phyloP scores from a whole-genome alignment of 2,888 invertebrate species.

The Spilosoma lubricipeda region DNA sequence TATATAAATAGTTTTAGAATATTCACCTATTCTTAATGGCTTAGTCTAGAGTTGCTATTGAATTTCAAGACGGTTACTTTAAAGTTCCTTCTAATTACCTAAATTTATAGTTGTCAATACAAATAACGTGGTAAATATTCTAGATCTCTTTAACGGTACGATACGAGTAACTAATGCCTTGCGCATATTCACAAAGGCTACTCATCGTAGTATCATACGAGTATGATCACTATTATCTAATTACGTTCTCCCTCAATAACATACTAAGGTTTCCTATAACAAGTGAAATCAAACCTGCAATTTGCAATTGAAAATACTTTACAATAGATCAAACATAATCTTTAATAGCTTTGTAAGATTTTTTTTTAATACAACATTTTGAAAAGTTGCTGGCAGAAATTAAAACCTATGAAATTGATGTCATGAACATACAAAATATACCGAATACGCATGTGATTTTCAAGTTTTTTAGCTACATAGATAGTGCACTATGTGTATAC shows the following conservation, averaged over 20 bases:
- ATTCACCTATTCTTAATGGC: slow-evolving; percentile 70
- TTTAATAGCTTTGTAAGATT: neutral
- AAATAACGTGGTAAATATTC: neutral
- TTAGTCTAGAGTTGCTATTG: slow-evolving; percentile 73
- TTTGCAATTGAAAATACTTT: neutral
- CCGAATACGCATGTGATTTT: neutral
- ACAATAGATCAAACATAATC: neutral
- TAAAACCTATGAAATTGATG: neutral
- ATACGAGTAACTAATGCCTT: neutral
- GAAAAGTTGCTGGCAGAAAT: neutral
- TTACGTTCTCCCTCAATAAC: neutral
- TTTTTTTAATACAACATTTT: neutral
- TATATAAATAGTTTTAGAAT: slow-evolving; percentile 68
- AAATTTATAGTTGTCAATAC: neutral
- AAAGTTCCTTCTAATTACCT: slow-evolving; percentile 5
- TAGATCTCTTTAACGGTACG: neutral
- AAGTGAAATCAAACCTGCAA: neutral
- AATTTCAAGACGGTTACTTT: slow-evolving; percentile 66
- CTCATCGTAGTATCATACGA: neutral
- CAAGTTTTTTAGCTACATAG: neutral
- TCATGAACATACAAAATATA: neutral
- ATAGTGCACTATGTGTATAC: neutral
- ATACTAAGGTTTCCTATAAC: neutral
- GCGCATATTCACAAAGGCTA: no score
- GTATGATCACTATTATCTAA: neutral